phyloP scores from a whole-genome alignment of 2,797 vertebrate species.

The Eupleurogrammus muticus region DNA sequence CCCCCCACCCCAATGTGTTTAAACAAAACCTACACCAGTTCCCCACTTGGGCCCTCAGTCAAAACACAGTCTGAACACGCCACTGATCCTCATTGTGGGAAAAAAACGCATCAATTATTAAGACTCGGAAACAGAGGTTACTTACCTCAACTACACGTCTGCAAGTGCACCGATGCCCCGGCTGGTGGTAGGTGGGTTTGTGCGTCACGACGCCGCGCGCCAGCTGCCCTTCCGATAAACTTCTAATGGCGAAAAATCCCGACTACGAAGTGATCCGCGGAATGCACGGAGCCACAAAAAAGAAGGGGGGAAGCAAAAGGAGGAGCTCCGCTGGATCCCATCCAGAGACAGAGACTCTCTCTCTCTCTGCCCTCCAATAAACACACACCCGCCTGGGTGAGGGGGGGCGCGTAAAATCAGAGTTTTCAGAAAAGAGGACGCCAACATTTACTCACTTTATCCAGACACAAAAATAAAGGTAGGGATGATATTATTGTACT shows the following conservation, averaged over 20 bases:
- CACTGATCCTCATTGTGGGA: too few relatives aligned
- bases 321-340: constrained; percentile 40
- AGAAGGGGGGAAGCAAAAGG: constrained; percentile 52
- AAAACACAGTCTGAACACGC: too few relatives aligned
- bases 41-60: too few relatives aligned
- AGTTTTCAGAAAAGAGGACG: not conserved
- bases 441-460: not conserved
- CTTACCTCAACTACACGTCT: too few relatives aligned
- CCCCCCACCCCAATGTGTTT: too few relatives aligned
- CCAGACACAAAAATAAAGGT: constrained; percentile 43
- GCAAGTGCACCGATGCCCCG: not conserved
- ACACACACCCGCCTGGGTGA: not conserved
- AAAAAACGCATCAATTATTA: too few relatives aligned
- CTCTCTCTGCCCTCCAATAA: not conserved
- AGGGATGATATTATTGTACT: constrained; percentile 10
- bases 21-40: too few relatives aligned
- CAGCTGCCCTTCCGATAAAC: not conserved
- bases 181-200: not conserved
- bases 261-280: not conserved
- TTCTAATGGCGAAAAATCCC: not conserved
- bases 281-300: not conserved
- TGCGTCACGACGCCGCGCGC: not conserved
- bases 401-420: constrained; percentile 15
- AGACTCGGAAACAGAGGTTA: too few relatives aligned
- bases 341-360: not conserved